Conservation (phyloP, 2,113 vertebrate genomes). For the Sylvietta virens region DNA sequence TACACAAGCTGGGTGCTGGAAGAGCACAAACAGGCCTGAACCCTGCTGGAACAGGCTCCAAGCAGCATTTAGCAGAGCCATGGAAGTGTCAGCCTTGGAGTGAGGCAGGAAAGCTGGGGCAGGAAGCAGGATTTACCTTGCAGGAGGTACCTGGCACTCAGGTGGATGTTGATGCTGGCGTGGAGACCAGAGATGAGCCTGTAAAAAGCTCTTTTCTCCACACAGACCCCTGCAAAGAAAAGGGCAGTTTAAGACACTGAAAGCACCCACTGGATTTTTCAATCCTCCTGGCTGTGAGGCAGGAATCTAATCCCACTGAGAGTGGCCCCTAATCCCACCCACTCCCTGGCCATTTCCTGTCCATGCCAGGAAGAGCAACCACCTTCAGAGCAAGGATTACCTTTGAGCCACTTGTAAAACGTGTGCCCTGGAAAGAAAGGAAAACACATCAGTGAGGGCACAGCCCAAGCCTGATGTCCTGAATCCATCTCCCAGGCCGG, state of each 20-base stretch:
- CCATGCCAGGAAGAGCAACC: not conserved
- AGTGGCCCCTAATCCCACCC: not conserved
- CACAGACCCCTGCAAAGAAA: constrained; percentile 80
- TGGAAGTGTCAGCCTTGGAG: not conserved
- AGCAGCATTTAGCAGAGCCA: not conserved
- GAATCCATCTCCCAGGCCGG: not conserved
- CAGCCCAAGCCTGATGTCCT: not conserved
- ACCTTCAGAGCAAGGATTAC: constrained; percentile 53
- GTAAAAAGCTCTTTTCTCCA: constrained; percentile 94
- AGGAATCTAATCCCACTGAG: not conserved
- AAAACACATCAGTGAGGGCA: not conserved
- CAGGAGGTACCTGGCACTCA: constrained; percentile 88
- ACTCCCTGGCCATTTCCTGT: not conserved
- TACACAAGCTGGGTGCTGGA: not conserved
- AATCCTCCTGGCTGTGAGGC: not conserved
- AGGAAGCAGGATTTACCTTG: constrained; percentile 73
- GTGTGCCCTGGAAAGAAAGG: constrained; percentile 72
- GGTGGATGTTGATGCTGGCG: constrained; percentile 89
- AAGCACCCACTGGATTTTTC: not conserved
- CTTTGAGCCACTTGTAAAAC: constrained; percentile 91
- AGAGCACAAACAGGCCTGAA: not conserved
- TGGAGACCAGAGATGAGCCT: constrained; percentile 90
- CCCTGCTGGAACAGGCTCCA: not conserved
- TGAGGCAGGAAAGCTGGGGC: not conserved
- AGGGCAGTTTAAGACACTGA: fast-evolving